phyloP scores from a whole-genome alignment of 2,797 vertebrate genomes.

The Tragopan temminckii region DNA sequence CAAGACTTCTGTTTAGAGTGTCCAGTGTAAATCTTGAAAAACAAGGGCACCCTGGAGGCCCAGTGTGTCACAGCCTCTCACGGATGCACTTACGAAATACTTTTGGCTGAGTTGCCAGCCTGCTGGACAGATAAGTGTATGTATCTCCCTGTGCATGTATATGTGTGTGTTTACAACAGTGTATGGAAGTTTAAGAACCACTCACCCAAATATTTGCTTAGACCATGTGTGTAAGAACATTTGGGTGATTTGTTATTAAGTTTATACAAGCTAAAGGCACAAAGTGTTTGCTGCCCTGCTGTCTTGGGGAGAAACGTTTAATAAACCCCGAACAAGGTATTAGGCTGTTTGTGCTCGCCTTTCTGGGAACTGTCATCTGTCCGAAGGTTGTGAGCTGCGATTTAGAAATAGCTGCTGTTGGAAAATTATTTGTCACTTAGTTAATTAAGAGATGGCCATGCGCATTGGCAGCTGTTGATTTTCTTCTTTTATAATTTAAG shows the following conservation, averaged over 20 bases:
- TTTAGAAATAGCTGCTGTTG: neutral
- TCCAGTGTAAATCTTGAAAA: neutral
- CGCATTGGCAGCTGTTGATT: neutral
- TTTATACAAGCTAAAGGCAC: neutral
- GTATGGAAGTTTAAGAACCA: neutral
- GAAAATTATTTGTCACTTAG: neutral
- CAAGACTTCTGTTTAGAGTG: neutral
- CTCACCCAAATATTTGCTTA: neutral
- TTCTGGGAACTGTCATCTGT: neutral
- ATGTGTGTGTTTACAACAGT: neutral
- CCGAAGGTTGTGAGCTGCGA: neutral
- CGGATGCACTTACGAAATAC: neutral
- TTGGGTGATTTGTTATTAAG: neutral
- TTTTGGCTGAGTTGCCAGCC: neutral
- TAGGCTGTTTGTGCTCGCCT: neutral
- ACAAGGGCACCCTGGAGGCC: neutral
- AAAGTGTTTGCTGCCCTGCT: neutral
- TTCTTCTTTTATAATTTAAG: neutral
- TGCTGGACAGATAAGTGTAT: fast-evolving
- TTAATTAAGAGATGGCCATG: neutral
- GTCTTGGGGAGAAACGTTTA: neutral
- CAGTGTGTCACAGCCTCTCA: neutral
- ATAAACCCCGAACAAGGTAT: neutral
- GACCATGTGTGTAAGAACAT: neutral
- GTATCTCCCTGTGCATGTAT: fast-evolving